Conservation (phyloP, 2,113 vertebrate species). For the Suricata suricatta region DNA sequence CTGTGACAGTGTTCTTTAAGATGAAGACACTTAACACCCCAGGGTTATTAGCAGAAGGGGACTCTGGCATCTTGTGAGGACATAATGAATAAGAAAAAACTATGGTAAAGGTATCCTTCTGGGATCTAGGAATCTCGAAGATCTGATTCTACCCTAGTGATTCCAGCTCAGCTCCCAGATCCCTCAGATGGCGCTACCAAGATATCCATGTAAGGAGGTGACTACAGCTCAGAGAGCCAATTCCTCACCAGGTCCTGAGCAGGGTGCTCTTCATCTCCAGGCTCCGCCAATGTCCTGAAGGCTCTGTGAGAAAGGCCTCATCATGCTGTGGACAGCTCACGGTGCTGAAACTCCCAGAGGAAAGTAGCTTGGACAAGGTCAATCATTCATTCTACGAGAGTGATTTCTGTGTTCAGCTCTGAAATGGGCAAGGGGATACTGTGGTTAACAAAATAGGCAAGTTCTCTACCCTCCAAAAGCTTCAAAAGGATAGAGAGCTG, state of each 20-base stretch:
- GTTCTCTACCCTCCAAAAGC: not conserved
- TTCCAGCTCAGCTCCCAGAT: not conserved
- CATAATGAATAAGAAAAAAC: not conserved
- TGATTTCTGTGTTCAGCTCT: not conserved
- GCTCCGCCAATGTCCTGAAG: rapidly evolving
- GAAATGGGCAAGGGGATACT: not conserved
- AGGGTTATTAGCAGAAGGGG: not conserved
- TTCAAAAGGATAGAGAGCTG: not conserved
- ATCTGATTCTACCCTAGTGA: not conserved
- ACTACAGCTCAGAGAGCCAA: not conserved
- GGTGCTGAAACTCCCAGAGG: not conserved
- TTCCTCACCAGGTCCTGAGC: not conserved
- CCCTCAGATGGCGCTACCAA: not conserved
- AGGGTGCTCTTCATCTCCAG: not conserved
- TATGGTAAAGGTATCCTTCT: not conserved
- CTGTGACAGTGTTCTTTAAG: constrained; percentile 27
- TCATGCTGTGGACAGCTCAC: rapidly evolving
- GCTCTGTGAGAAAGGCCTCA: not conserved
- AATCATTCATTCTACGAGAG: not conserved
- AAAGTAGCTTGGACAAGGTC: not conserved
- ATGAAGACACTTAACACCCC: not conserved
- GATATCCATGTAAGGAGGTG: not conserved
- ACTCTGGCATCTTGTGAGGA: not conserved
- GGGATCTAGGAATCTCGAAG: not conserved
- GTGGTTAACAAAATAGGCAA: not conserved